Conservation (phyloP, 2,888 invertebrate genomes). For the Copidosoma aretas region DNA sequence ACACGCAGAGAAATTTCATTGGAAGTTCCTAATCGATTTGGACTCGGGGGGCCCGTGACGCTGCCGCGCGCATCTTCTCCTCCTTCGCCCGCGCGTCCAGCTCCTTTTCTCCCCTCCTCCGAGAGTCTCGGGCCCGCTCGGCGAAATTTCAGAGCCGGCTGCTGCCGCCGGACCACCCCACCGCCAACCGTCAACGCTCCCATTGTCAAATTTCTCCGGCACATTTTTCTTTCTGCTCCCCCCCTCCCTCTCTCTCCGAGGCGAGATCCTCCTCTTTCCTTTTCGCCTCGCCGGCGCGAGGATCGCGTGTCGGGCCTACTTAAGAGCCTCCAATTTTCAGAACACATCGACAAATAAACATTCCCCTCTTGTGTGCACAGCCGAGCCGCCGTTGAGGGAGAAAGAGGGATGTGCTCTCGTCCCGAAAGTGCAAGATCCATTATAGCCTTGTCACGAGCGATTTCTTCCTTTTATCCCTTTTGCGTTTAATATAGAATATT, state of each 20-base stretch:
- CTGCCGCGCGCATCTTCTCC: constrained; percentile 1
- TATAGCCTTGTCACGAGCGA: constrained; percentile 31
- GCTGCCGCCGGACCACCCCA: not conserved
- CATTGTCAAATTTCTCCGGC: not conserved
- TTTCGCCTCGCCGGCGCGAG: not conserved
- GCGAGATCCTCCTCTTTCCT: too few relatives aligned
- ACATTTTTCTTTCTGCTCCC: not conserved
- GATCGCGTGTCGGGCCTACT: constrained; percentile 37
- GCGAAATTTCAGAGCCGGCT: too few relatives aligned
- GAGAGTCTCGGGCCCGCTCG: not conserved
- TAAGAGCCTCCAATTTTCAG: constrained; percentile 35
- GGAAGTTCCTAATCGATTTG: constrained; percentile 43
- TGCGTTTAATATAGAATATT: constrained; percentile 14
- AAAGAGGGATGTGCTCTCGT: constrained; percentile 4
- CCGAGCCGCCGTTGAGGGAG: not conserved
- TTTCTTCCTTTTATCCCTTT: constrained; percentile 16
- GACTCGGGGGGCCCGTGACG: constrained; percentile 24
- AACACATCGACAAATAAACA: constrained; percentile 35
- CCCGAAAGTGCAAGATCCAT: constrained; percentile 9
- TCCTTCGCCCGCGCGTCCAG: not conserved
- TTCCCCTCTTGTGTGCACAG: constrained; percentile 22
- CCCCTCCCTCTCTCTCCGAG: too few relatives aligned
- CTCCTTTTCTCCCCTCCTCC: not conserved
- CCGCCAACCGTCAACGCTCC: not conserved
- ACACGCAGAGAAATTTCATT: constrained; percentile 36